Evolutionary conservation across 2,113 vertebrate species (phyloP).

Genomic region (human): GRCh38 chr4:84058001-84058500

Average conservation of each 20-base stretch:
- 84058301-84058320: constrained; percentile 86
- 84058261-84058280: constrained; percentile 87
- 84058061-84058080: constrained; percentile 55
- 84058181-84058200: constrained; percentile 67
- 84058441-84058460: constrained; percentile 51
- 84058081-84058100: constrained; percentile 58
- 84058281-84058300: constrained; percentile 81
- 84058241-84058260: constrained; percentile 88
- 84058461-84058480: constrained; percentile 29
- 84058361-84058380: constrained; percentile 83
- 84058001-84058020: constrained; percentile 34
- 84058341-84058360: constrained; percentile 83
- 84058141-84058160: constrained; percentile 75
- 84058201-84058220: constrained; percentile 65
- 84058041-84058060: constrained; percentile 35
- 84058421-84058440: constrained; percentile 80
- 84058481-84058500: constrained; percentile 67
- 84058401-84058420: constrained; percentile 78
- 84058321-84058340: constrained; percentile 85
- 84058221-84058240: constrained; percentile 83
- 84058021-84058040: background rate
- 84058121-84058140: constrained; percentile 70
- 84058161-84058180: constrained; percentile 61
- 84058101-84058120: constrained; percentile 57
- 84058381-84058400: constrained; percentile 83